phyloP scores from a whole-genome alignment of 37 sponge, comb jelly and placozoan species.

The Oscarella lobularis region DNA sequence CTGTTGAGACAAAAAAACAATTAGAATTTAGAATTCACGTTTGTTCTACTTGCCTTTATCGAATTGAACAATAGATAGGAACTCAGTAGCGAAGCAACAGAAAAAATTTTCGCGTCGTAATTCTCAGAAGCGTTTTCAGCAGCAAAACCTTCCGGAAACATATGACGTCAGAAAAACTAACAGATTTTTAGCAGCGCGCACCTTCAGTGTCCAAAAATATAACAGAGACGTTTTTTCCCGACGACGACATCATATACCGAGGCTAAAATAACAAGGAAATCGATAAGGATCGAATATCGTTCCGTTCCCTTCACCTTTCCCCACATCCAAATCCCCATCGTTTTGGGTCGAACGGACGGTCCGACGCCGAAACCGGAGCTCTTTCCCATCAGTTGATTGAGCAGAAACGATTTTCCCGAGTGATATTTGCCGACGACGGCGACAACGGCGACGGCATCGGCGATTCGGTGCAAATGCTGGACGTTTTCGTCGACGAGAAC shows the following conservation, averaged over 20 bases:
- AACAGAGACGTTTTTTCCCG: slow-evolving; percentile 53
- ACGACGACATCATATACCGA: slow-evolving; percentile 12
- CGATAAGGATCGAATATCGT: not conserved
- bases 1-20: slow-evolving; percentile 16
- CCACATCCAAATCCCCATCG: slow-evolving; percentile 98
- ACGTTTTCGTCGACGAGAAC: slow-evolving; percentile 51
- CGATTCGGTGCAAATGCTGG: slow-evolving; percentile 50
- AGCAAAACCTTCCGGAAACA: slow-evolving; percentile 60
- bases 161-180: not conserved
- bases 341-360: slow-evolving; percentile 69
- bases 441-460: slow-evolving; percentile 65
- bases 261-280: slow-evolving; percentile 30
- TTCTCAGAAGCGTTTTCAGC: slow-evolving; percentile 78
- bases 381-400: slow-evolving; percentile 93
- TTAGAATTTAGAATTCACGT: too few species aligned
- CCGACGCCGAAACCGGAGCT: slow-evolving; percentile 71
- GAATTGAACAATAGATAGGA: slow-evolving; percentile 89
- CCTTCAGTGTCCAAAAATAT: slow-evolving; percentile 88
- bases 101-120: slow-evolving; percentile 90
- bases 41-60: slow-evolving; percentile 75
- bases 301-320: slow-evolving; percentile 41
- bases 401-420: slow-evolving; percentile 79
- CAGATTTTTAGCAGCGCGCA: not conserved
- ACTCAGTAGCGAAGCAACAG: slow-evolving; percentile 76
- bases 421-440: slow-evolving; percentile 89